Evolutionary conservation across 2,888 invertebrate genomes (phyloP).

Genomic region (Sclerodermus sp.): DNA sequence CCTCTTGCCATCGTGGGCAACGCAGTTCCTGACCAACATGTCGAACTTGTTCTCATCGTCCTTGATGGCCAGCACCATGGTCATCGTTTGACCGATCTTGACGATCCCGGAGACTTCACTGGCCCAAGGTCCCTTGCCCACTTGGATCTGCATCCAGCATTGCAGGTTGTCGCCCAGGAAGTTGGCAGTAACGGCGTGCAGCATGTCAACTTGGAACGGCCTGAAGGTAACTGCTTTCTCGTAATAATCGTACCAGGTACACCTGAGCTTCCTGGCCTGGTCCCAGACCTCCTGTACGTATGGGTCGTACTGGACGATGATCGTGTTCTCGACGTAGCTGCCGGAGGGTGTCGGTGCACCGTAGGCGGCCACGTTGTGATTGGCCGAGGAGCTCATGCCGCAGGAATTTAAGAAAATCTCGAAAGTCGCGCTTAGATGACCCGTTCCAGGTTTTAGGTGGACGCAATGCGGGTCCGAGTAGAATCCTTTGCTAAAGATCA

Average conservation of each 20-base stretch:
- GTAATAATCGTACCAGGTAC: slow-evolving; percentile 96
- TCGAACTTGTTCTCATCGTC: slow-evolving; percentile 96
- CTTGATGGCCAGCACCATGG: slow-evolving; percentile 93
- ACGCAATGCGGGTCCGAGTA: slow-evolving; percentile 91
- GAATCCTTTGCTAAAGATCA: slow-evolving; percentile 94
- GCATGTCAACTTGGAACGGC: slow-evolving; percentile 94
- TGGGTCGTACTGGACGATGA: slow-evolving; percentile 92
- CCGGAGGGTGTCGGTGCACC: slow-evolving; percentile 89
- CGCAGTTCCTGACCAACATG: slow-evolving; percentile 92
- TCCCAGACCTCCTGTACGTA: slow-evolving; percentile 96
- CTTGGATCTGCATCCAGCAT: slow-evolving; percentile 98
- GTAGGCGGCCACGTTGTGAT: slow-evolving; percentile 81
- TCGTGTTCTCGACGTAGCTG: slow-evolving; percentile 92
- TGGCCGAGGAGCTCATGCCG: slow-evolving; percentile 91
- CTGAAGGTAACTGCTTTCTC: slow-evolving; percentile 93
- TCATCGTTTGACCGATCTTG: slow-evolving; percentile 95
- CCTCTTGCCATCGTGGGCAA: slow-evolving; percentile 91
- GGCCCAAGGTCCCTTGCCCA: slow-evolving; percentile 96
- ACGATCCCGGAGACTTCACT: slow-evolving; percentile 94
- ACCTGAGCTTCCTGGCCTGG: slow-evolving; percentile 87
- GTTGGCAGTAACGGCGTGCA: slow-evolving; percentile 92
- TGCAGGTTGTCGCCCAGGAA: slow-evolving; percentile 94
- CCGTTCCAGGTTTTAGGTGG: slow-evolving; percentile 87
- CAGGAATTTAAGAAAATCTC: slow-evolving; percentile 92
- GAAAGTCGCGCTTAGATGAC: slow-evolving; percentile 87